These are phyloP conservation scores for Alauda arvensis DNA, from an alignment of 2,797 vertebrate genomes.

Conservation along the genomic window DNA sequence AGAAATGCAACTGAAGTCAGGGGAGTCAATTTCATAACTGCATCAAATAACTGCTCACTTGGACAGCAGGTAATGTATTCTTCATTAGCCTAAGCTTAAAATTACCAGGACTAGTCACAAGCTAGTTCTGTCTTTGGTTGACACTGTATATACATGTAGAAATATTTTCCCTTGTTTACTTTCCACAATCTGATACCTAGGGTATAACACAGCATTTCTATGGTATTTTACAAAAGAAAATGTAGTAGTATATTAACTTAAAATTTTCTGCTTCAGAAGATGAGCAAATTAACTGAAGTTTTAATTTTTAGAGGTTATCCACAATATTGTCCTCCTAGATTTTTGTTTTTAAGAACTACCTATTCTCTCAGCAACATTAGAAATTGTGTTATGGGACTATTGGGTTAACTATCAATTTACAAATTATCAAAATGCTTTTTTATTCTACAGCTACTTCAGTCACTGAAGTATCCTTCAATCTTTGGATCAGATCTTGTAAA, in stretches of 20 bases:
- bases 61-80: background rate
- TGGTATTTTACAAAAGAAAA: background rate
- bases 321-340: background rate
- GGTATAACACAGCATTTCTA: background rate
- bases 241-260: background rate
- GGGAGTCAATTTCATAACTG: background rate
- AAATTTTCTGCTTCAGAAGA: background rate
- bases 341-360: background rate
- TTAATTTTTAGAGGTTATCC: background rate
- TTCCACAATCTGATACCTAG: background rate
- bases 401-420: background rate
- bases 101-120: background rate
- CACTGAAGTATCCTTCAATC: slow-evolving; percentile 23
- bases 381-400: background rate
- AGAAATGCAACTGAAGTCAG: background rate
- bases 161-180: background rate
- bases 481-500: slow-evolving; percentile 29
- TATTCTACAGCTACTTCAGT: background rate
- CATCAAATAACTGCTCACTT: background rate
- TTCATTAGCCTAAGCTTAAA: background rate
- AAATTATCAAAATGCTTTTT: background rate
- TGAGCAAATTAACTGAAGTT: background rate
- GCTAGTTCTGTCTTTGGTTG: background rate
- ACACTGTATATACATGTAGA: background rate
- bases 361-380: background rate